phyloP scores from a whole-genome alignment of 2,888 invertebrate genomes.

The Myopa testacea region DNA sequence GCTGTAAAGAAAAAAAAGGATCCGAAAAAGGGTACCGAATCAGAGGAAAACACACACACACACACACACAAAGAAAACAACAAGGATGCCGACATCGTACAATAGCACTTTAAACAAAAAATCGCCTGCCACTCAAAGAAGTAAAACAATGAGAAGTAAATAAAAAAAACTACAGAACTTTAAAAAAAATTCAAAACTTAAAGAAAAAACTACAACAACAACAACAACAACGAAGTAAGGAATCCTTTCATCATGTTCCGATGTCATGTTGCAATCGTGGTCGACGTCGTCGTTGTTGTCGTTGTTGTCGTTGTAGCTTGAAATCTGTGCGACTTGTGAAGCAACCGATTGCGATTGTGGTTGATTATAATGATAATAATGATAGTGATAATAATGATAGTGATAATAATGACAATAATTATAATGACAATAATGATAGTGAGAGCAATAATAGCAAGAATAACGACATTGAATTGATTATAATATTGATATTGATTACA shows the following conservation, averaged over 20 bases:
- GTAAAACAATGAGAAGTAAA: background rate
- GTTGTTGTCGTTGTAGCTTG: conserved; percentile 50
- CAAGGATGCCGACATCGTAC: background rate
- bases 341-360: background rate
- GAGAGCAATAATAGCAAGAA: background rate
- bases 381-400: background rate
- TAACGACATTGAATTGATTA: background rate
- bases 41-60: too few relatives aligned
- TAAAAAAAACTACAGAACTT: background rate
- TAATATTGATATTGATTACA: background rate
- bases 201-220: conserved; percentile 20
- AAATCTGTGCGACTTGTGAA: conserved; percentile 40
- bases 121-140: background rate
- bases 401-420: background rate
- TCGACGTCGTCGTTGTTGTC: too few relatives aligned
- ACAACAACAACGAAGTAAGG: conserved; percentile 25
- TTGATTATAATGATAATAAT: background rate
- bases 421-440: background rate
- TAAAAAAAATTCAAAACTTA: background rate
- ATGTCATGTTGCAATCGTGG: conserved; percentile 56
- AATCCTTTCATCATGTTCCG: conserved; percentile 59
- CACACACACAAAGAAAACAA: too few relatives aligned
- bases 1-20: too few relatives aligned
- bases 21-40: too few relatives aligned
- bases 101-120: background rate